Base-by-base conservation (phyloP, 2,797 vertebrate genomes). In the Lepus oiostolus region DNA sequence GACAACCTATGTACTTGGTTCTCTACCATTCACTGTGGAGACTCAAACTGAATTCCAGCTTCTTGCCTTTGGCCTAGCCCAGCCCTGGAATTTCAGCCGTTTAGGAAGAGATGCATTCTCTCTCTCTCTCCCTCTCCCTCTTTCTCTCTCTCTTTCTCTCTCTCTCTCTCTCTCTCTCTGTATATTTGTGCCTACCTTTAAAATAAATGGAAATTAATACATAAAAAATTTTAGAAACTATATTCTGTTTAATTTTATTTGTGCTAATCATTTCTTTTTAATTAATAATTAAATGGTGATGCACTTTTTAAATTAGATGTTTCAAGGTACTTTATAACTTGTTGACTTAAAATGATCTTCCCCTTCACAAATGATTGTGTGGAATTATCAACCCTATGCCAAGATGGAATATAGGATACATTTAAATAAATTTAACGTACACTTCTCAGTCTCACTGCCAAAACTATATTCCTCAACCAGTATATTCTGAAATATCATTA, bases 231-330 rank as follows among this genome's bases (percentile, higher is more conserved):
- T 82, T 77, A 60, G n/a, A 35, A 84, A 85, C 52, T 76, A 90
- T 80, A 95, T 65, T 91, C 24, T 62, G 13, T 58, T 86, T 92
- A 60, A 54, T 85, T 95, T 38, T 71, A 95, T 84, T 90, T 93
- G 7, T 88, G 30, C 5, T 85, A 79, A 81, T 47, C 22, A 58
- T 88, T 89, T 89, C 16, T 65, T 95, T 91, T 85, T 80, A 38
- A 70, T 24, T 74, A 38, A 19, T 90, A 92, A 30, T 32, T 85
- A 84, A 93, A 38, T 72, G 30, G 0, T 22, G 30, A 91, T 86
- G 75, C 3, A 19, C 32, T 7, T 30, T 90, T 88, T 76, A 92
- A 87, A 74, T 65, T 16, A 60, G 79, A 79, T 90, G 32, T 4
- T 92, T 65, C 16, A 30, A 79, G 42, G 16, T 75, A 35, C 50